A percentile compares a stretch with the other conserved stretches of the same genome.
phyloP scores from a whole-genome alignment of 2,113 vertebrate species.

The Sporophila hypoxantha region DNA sequence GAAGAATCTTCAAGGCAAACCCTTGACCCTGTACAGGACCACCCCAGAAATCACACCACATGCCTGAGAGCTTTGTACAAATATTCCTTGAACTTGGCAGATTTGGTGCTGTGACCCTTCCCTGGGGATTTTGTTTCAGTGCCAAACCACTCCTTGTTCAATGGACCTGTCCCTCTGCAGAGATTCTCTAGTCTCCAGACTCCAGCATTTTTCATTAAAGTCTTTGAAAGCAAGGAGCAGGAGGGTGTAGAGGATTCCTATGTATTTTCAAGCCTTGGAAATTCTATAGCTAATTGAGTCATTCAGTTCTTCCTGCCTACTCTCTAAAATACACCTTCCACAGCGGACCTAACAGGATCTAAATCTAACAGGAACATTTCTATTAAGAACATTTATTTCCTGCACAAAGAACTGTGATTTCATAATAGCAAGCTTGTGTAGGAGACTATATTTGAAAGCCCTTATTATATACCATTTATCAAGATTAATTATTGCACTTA shows the following conservation, averaged over 20 bases:
- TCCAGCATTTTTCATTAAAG: not conserved
- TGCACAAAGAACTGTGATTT: not conserved
- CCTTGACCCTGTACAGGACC: not conserved
- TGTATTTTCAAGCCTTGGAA: not conserved
- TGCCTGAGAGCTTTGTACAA: not conserved
- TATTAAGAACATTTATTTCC: slow-evolving; percentile 1
- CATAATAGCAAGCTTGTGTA: not conserved
- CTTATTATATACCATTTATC: slow-evolving; percentile 11
- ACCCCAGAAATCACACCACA: not conserved
- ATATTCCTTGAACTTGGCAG: not conserved
- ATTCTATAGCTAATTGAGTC: not conserved
- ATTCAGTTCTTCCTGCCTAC: not conserved
- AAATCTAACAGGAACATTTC: not conserved
- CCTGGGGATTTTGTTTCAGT: not conserved
- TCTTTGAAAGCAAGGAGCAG: not conserved
- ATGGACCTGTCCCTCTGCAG: not conserved
- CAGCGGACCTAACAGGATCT: not conserved
- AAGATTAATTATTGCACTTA: slow-evolving; percentile 56
- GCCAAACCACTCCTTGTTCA: not conserved
- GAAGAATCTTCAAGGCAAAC: not conserved
- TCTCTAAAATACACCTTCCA: not conserved
- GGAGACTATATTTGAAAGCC: not conserved
- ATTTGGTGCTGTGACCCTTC: not conserved
- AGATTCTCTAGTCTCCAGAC: not conserved
- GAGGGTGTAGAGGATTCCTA: not conserved